Base-by-base conservation (phyloP, 2,888 invertebrate species). In the Agrypnus murinus region DNA sequence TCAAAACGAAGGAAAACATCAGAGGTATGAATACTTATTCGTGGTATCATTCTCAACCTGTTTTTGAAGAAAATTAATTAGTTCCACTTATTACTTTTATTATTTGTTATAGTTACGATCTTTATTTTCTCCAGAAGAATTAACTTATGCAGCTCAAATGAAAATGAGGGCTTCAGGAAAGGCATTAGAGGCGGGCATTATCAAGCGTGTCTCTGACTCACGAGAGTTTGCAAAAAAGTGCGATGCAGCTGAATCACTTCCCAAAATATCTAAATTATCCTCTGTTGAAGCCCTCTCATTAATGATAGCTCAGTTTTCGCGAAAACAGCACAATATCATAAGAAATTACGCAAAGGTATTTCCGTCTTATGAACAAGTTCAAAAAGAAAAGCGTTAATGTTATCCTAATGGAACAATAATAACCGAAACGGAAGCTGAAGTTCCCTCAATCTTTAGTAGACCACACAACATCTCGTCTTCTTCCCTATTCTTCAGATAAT, bases 121-220 rank as follows among this genome's bases (percentile, higher is more conserved):
- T 25, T 19, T 9, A 2, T 1, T 1, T 9, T 25, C 48, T 1
- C 2, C 15, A 15, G 10, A 8, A 1, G 48, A 48, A 19, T 25
- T 48, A 3, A 15, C n/a, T 8, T 48, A 48, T 8, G 48, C 19
- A 19, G 15, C 48, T 2, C 48, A 48, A 48, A 48, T 48, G 48
- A 48, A 12, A 8, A 7, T 48, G 48, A 9, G 25, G 1, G 10
- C 19, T 12, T 48, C 48, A n/a, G 48, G 19, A 19, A 3, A 46
- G 10, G 15, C 2, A 3, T 12, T 6, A 14, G 9, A 12, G 2
- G 15, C 46, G 14, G 15, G 15, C 3, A 3, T 46, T 8, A 4
- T 46, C 6, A 46, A 46, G 10, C 19, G 4, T 46, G 4, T 46
- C 4, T n/a, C 6, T 10, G 8, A 10, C 38, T n/a, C 6, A 38